phyloP scores from a whole-genome alignment of 2,888 invertebrate genomes.

The Ariolimax columbianus region DNA sequence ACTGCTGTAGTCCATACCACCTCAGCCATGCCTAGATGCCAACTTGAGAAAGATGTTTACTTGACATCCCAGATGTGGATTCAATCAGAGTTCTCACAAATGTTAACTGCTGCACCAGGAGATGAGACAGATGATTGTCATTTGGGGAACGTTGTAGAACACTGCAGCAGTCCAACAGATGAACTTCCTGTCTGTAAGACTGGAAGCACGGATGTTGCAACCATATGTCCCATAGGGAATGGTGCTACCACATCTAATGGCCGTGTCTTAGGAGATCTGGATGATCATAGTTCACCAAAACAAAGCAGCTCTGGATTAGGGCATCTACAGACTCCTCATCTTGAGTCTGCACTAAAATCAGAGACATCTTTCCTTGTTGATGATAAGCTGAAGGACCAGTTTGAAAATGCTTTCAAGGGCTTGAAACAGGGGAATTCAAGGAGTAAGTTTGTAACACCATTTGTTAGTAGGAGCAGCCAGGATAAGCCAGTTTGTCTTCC shows the following conservation, averaged over 20 bases:
- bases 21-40: background rate
- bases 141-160: background rate
- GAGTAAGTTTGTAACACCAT: background rate
- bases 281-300: background rate
- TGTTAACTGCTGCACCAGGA: background rate
- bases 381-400: slow-evolving; percentile 1
- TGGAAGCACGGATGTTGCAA: background rate
- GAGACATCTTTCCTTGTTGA: background rate
- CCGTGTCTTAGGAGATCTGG: background rate
- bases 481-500: background rate
- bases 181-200: background rate
- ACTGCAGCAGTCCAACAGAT: background rate
- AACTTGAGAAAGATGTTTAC: slow-evolving; percentile 8
- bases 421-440: background rate
- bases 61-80: slow-evolving; percentile 48
- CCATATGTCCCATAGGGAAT: background rate
- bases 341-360: background rate
- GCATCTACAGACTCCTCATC: background rate
- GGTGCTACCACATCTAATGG: background rate
- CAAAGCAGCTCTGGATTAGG: too few species aligned
- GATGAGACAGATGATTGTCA: slow-evolving; percentile 6
- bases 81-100: slow-evolving; percentile 46
- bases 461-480: background rate
- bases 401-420: slow-evolving; percentile 6
- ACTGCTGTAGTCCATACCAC: background rate